phyloP scores from a whole-genome alignment of 2,797 vertebrate species.

The Danio aesculapii region DNA sequence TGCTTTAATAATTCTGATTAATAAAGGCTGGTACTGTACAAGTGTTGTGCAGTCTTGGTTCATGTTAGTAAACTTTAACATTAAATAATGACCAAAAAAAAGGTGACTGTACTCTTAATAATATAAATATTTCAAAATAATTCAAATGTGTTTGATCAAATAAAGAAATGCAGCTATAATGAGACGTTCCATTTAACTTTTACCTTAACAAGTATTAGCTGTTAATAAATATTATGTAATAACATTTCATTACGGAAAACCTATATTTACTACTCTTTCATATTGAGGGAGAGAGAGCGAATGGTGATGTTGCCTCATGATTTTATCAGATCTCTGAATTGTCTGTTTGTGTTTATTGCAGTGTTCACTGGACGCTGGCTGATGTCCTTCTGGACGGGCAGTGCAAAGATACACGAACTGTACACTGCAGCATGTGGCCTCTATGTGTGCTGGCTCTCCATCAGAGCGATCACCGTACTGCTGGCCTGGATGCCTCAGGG shows the following conservation, averaged over 20 bases:
- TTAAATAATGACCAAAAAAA: background rate
- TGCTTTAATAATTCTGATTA: too few relatives aligned
- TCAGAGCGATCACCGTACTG: slow-evolving; percentile 92
- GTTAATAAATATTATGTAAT: background rate
- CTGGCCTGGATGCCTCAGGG: slow-evolving; percentile 99
- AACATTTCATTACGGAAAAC: background rate
- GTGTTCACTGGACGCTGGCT: slow-evolving; percentile 99
- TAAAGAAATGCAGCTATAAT: background rate
- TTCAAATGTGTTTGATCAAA: background rate
- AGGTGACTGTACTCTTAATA: background rate
- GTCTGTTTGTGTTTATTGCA: slow-evolving; percentile 70
- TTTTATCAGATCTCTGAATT: background rate
- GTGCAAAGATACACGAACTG: slow-evolving; percentile 96
- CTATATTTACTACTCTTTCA: background rate
- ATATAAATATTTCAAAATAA: too few relatives aligned
- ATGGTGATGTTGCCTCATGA: background rate
- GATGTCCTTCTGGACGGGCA: slow-evolving; percentile 99
- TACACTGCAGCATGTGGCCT: slow-evolving; percentile 98
- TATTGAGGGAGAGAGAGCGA: background rate
- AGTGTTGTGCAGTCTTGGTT: too few relatives aligned
- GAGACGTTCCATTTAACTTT: background rate
- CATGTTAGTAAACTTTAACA: too few relatives aligned
- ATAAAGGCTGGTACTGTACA: too few relatives aligned
- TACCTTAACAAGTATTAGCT: background rate
- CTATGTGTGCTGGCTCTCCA: slow-evolving; percentile 97